Conservation (phyloP, 2,888 invertebrate species). For the Cabera pusaria region DNA sequence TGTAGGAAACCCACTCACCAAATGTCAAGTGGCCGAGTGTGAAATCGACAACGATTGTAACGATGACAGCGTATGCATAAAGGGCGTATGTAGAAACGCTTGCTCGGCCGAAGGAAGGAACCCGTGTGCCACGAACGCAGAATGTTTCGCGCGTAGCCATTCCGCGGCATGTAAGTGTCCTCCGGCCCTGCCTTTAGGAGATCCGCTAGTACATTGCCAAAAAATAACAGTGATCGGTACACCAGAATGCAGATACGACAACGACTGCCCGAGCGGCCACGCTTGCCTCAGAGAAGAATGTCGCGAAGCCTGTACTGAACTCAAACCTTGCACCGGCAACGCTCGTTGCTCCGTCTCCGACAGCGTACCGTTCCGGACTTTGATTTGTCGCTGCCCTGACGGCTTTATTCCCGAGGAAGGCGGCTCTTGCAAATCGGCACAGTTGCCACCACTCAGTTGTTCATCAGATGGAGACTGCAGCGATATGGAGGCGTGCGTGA, state of each 20-base stretch:
- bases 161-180: slow-evolving; percentile 93
- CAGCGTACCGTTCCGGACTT: slow-evolving; percentile 92
- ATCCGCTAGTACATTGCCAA: slow-evolving; percentile 90
- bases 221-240: slow-evolving; percentile 71
- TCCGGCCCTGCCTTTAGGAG: slow-evolving; percentile 89
- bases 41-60: slow-evolving; percentile 91
- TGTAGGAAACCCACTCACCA: slow-evolving; percentile 90
- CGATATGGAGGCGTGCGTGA: slow-evolving; percentile 91
- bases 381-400: slow-evolving; percentile 94
- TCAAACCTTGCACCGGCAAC: slow-evolving; percentile 89
- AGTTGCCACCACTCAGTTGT: slow-evolving; percentile 89
- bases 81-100: slow-evolving; percentile 90
- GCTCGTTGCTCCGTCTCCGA: slow-evolving; percentile 92
- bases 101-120: slow-evolving; percentile 86
- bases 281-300: slow-evolving; percentile 92
- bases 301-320: slow-evolving; percentile 89
- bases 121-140: slow-evolving; percentile 92
- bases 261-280: slow-evolving; percentile 90
- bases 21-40: slow-evolving; percentile 91
- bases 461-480: slow-evolving; percentile 91
- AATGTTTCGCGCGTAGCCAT: slow-evolving; percentile 92
- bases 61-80: slow-evolving; percentile 87
- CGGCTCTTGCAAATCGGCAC: slow-evolving; percentile 89
- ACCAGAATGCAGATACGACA: slow-evolving; percentile 89
- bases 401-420: slow-evolving; percentile 91